Evolutionary conservation across 2,888 invertebrate species (phyloP), one percentile per base, ranked within the genome.

Genomic region (Cremastobaeus sp.): DNA sequence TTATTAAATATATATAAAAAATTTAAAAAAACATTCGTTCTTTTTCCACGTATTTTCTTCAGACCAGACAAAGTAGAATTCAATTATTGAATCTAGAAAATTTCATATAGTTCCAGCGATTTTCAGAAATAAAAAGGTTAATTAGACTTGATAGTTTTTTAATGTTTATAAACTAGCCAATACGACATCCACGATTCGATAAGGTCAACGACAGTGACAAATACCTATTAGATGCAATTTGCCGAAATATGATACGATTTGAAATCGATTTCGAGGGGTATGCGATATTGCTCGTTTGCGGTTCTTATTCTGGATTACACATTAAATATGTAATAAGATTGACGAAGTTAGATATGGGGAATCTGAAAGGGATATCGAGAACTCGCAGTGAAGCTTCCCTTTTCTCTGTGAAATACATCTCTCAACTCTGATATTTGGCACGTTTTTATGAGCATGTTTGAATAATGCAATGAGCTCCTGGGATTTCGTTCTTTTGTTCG

Each of bases 301-400:
- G 35, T 43, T 66, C 47, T 59, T 72, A 73, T 66, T 72, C 60
- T 39, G 52, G 65, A 48, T 28, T 73, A 50, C 43, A 21, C 43
- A 48, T 54, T 73, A 73, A 73, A 73, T 73, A 45, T 66, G 37
- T 62, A 66, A 73, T 73, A 62, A 66, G 72, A 66, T 66, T 60
- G 41, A 25, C 62, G 55, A 55, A 65, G 60, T 65, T 41, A 47
- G 65, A 60, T 55, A 60, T 39, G 37, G 66, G 66, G 66, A 45
- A 57, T 37, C 45, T 39, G 60, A 73, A 73, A 55, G 60, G 72
- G 72, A 66, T 62, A 66, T 60, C 66, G 55, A 66, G 37, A 25
- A 50, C 32, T 54, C 54, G 41, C 64, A 35, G 45, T 50, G 50
- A 64, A 48, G 21, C 60, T 62, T 48, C 55, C 54, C 55, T 66